Conservation (phyloP, 2,113 vertebrate species). For the Calypte anna region DNA sequence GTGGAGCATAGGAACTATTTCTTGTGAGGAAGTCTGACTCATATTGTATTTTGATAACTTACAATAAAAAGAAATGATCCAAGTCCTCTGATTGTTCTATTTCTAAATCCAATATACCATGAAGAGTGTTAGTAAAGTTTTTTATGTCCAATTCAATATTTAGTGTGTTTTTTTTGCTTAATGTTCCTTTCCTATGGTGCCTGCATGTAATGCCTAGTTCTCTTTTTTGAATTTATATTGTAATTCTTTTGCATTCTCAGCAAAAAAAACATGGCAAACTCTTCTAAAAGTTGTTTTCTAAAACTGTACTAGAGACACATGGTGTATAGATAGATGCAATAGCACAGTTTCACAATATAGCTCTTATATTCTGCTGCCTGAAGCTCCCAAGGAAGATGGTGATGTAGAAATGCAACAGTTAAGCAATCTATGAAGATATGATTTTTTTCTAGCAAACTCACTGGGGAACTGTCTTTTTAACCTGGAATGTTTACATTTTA, state of each 20-base stretch:
- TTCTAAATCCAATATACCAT: not conserved
- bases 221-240: not conserved
- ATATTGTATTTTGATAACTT: not conserved
- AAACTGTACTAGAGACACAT: not conserved
- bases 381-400: not conserved
- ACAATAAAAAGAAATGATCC: not conserved
- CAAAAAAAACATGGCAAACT: not conserved
- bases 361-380: accelerated
- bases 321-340: not conserved
- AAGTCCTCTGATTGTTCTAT: not conserved
- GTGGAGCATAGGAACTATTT: not conserved
- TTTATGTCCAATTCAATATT: not conserved
- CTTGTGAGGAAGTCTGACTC: not conserved
- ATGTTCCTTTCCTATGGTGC: not conserved
- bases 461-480: not conserved
- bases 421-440: not conserved
- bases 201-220: not conserved
- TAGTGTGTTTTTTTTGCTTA: not conserved
- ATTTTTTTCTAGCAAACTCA: not conserved
- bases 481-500: conserved; percentile 43
- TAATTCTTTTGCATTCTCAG: not conserved
- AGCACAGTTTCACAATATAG: not conserved
- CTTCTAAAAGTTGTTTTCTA: not conserved
- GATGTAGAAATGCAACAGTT: not conserved
- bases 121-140: not conserved